These are phyloP conservation scores for Takifugu flavidus DNA, from an alignment of 2,113 vertebrate genomes.

Conservation along the genomic window DNA sequence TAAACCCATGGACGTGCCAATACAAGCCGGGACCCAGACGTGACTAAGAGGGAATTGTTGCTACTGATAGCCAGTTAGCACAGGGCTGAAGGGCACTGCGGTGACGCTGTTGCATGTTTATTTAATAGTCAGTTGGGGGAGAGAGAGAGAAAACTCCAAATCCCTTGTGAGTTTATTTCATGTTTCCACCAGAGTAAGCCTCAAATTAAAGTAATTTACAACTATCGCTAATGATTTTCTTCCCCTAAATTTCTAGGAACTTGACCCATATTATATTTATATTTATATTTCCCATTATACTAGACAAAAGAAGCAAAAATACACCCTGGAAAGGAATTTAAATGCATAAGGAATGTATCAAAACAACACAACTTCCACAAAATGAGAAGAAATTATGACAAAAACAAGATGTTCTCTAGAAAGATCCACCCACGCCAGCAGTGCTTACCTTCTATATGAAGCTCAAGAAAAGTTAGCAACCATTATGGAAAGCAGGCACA, in stretches of 20 bases:
- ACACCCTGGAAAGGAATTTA: neutral
- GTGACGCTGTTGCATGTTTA: neutral
- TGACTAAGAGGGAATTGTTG: conserved; percentile 7
- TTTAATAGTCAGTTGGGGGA: neutral
- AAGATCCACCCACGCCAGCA: conserved; percentile 3
- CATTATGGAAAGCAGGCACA: conserved; percentile 4
- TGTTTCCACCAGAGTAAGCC: too few relatives aligned
- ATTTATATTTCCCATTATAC: too few relatives aligned
- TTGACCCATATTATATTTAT: too few relatives aligned
- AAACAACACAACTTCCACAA: neutral
- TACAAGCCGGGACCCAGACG: conserved; percentile 30
- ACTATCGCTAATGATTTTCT: too few relatives aligned
- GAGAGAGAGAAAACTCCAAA: neutral
- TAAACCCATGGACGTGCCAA: conserved; percentile 28
- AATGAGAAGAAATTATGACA: too few relatives aligned
- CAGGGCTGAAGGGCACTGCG: neutral
- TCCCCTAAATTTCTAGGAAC: too few relatives aligned
- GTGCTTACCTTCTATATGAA: conserved; percentile 8
- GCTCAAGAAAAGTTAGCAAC: conserved; percentile 13
- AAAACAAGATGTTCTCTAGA: neutral
- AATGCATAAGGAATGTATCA: neutral
- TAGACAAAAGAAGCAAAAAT: too few relatives aligned
- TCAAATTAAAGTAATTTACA: neutral
- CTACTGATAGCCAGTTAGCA: conserved; percentile 16
- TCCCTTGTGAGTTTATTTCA: neutral